Base-by-base conservation (phyloP, 2,797 vertebrate species). In the Nyctibius grandis region DNA sequence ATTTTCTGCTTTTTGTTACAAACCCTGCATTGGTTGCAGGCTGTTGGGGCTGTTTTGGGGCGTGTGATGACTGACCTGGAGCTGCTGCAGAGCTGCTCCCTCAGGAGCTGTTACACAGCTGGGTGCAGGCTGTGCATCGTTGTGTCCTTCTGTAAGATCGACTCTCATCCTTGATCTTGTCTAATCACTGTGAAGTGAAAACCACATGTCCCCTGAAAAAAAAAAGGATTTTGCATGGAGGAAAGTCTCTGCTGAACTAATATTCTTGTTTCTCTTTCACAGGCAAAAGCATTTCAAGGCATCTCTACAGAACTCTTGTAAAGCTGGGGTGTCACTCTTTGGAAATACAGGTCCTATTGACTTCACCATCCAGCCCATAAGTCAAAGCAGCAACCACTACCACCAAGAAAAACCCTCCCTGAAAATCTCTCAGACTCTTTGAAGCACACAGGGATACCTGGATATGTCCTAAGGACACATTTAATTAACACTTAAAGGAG, bases 121-220 rank as follows among this genome's bases (percentile, higher is more conserved):
- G 34, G 3, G 3, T 19, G 51, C 42, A 9, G 47, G 38, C 15
- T 47, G 54, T 0, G 22, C 3, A 2, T 31, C 12, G 0, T 5
- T 0, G 6, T 9, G 33, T 11, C 60, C 11, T 21, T 15, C 59
- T 8, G 9, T 1, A 42, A 23, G 47, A 18, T 11, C 3, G 1
- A 9, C 74, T 42, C 21, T 10, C 7, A 1, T 5, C 33, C 28
- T 3, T 34, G 20, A n/a, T 23, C 65, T 38, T n/a, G 16, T 5
- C 38, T 40, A 6, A 22, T 14, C 33, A 0, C 14, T 4, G 2
- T 0, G 31, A 51, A 48, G 28, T 4, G 45, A 36, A 48, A 72
- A 61, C 2, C 19, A 45, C 21, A 53, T 3, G 3, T 13, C 19
- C 51, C 33, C 15, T n/a, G 25, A 8, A 56, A 31, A 56, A 31